Base-by-base conservation (phyloP, 2,113 vertebrate genomes). In the Accipiter virgatus region DNA sequence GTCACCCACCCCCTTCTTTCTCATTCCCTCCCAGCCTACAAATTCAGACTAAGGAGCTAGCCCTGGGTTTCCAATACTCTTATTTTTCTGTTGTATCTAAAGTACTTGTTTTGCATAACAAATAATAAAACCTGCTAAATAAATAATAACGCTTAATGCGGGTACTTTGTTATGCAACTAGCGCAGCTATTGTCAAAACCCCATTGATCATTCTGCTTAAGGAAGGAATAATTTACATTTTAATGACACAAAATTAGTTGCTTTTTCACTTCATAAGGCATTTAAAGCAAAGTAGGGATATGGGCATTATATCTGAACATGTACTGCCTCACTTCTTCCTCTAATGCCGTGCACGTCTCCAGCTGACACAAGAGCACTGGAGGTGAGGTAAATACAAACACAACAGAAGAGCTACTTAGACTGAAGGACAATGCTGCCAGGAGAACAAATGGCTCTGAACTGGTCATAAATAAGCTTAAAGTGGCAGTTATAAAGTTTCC, bases 201-300 rank as follows among this genome's bases (percentile, higher is more conserved):
- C 5, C n/a, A 74, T 78, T 83, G 92, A 94, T 88, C 25, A 61
- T 88, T 34, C 45, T 78, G 81, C 45, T 93, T 81, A 82, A 52
- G 40, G 72, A 90, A 91, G 90, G 75, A 77, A 90, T 80, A 55
- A 88, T 92, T 94, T 91, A 70, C 52, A 70, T 93, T 95, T 95
- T 86, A 95, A 82, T 83, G 48, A 53, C 65, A 91, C 38, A 78
- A 84, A 86, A 91, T 80, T 88, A 73, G 55, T 53, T 81, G 16
- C 11, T 81, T 89, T 87, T 88, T 89, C 47, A 50, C 43, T 90
- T 72, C 72, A 52, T 56, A 85, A 74, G 32, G 11, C 62, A 48
- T 88, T 92, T 93, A 67, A 91, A 92, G 32, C 43, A 90, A 91
- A 82, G 38, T 17, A 71, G 82, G 23, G 29, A 32, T 73, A 45